Evolutionary conservation across 1,140 invertebrate genomes (phyloP), one percentile per base, ranked within the genome.

Genomic region (Pseudomyrmex concolor): DNA sequence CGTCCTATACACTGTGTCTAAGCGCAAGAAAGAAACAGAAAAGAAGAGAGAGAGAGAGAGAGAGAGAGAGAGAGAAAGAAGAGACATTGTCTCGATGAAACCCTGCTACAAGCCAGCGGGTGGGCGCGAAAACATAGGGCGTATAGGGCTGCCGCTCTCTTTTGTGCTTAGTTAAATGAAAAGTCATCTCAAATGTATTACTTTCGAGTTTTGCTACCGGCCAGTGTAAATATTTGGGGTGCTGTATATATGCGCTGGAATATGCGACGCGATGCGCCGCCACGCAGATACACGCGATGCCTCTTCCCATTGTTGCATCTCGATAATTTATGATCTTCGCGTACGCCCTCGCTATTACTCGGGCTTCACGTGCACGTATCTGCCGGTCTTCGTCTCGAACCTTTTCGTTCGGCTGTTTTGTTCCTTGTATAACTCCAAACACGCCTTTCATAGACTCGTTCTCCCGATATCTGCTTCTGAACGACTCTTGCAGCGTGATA

Each of bases 141-240:
- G 48, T 43, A 59, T 25, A 34, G 43, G 73, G 59, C 62, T 68
- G 48, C 63, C 64, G 82, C 73, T 34, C 34, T 34, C 34, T 84
- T 89, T 89, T 89, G 88, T 89, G 71, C 84, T 57, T 62, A 70
- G 70, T 72, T 89, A 89, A 90, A 89, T 87, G 89, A 89, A 90
- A 89, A 90, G 89, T 90, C 89, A 90, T 90, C 89, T 88, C 88
- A 86, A 90, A 90, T 90, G 88, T 90, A 90, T 90, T 90, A 90
- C 89, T 89, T 86, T 88, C 81, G 81, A 86, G 81, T 86, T 89
- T 89, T 67, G 86, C 89, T 86, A 87, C 88, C 45, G 83, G 86
- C 59, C 76, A 89, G 84, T 89, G 89, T 90, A 90, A 90, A 90
- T 89, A 90, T 90, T 90, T 90, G 82, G 81, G 67, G 67, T 89